A percentile compares a stretch with the other conserved stretches of the same genome.
Evolutionary conservation across 2,888 invertebrate genomes (phyloP).

Genomic region (Sarcophaga rosellei): DNA sequence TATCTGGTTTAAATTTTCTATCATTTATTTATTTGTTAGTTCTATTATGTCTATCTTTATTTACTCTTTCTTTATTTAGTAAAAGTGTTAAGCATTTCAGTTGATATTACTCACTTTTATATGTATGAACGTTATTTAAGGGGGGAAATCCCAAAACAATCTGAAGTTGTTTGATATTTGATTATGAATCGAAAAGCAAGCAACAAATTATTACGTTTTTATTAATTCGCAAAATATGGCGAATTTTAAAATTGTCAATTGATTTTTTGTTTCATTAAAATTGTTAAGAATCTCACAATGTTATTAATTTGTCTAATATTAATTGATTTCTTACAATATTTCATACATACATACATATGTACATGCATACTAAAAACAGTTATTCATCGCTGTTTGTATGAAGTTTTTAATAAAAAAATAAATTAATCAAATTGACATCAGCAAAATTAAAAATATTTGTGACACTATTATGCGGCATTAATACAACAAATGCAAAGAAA

Average conservation of each 20-base stretch:
- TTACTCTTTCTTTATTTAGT: constrained; percentile 12
- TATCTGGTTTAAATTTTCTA: constrained; percentile 9
- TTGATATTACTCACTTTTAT: constrained; percentile 49
- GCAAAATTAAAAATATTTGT: constrained; percentile 50
- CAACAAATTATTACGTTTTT: constrained; percentile 4
- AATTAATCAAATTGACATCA: constrained; percentile 42
- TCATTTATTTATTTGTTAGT: too few species aligned
- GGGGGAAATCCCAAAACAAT: constrained; percentile 47
- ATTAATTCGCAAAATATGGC: background rate
- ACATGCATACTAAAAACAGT: background rate
- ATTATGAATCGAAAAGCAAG: background rate
- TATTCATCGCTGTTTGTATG: background rate
- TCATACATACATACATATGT: background rate
- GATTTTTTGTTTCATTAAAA: too few species aligned
- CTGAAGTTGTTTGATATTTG: background rate
- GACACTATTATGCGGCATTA: constrained; percentile 24
- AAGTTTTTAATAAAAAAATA: background rate
- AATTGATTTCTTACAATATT: background rate
- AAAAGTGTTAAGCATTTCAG: constrained; percentile 11
- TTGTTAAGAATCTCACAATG: background rate
- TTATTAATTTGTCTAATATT: background rate
- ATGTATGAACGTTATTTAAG: constrained; percentile 6
- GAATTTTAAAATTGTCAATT: background rate
- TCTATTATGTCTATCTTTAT: too few species aligned
- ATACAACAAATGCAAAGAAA: background rate